phyloP scores from a whole-genome alignment of 1,140 invertebrate genomes.

The Acromyrmex echinatior region DNA sequence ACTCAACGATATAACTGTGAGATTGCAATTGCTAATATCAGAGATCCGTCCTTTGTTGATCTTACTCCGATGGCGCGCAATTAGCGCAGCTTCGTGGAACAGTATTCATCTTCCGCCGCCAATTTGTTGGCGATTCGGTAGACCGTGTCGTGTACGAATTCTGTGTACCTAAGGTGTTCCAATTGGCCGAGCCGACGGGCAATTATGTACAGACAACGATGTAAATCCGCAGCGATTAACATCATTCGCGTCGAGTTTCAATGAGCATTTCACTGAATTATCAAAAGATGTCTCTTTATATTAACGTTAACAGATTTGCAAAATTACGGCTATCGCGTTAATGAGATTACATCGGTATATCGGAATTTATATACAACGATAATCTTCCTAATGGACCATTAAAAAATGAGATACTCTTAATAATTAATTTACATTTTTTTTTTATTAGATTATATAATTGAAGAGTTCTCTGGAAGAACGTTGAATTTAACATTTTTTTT shows the following conservation, averaged over 20 bases:
- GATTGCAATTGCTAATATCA: slow-evolving; percentile 62
- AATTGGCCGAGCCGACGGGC: slow-evolving; percentile 41
- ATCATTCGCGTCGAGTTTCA: slow-evolving; percentile 17
- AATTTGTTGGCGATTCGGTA: slow-evolving; percentile 58
- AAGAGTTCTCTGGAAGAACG: background rate
- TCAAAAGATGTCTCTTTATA: background rate
- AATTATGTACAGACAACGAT: slow-evolving; percentile 50
- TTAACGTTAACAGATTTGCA: slow-evolving; percentile 6
- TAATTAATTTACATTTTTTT: background rate
- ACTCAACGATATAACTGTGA: slow-evolving; percentile 45
- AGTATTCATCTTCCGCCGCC: slow-evolving; percentile 62
- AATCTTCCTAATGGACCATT: background rate
- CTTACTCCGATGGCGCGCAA: slow-evolving; percentile 45
- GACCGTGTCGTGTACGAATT: slow-evolving; percentile 59
- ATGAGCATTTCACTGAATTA: slow-evolving; percentile 27
- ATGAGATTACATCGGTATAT: slow-evolving; percentile 20
- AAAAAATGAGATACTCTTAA: background rate
- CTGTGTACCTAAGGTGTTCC: slow-evolving; percentile 60
- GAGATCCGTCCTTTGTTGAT: slow-evolving; percentile 61
- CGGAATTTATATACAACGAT: background rate
- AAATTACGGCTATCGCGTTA: slow-evolving; percentile 13
- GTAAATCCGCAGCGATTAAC: slow-evolving; percentile 55
- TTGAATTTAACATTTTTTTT: no score
- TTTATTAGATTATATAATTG: background rate
- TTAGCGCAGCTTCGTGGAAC: slow-evolving; percentile 57